phyloP scores from a whole-genome alignment of 2,797 vertebrate genomes.

The Characodon lateralis region DNA sequence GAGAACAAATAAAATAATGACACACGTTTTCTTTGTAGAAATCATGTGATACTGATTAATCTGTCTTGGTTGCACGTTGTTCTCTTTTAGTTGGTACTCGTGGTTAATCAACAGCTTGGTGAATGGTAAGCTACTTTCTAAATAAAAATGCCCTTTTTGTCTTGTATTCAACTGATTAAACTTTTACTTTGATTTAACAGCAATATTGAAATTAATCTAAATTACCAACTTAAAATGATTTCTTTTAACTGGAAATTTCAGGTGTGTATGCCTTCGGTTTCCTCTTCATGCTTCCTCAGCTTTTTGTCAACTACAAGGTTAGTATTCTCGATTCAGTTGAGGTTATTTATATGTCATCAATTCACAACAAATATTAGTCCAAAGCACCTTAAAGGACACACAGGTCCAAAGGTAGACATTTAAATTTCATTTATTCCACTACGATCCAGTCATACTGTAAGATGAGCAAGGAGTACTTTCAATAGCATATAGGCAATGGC shows the following conservation, averaged over 20 bases:
- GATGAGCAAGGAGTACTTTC: too few relatives aligned
- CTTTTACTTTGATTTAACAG: background rate
- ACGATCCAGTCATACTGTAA: background rate
- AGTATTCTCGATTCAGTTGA: slow-evolving; percentile 16
- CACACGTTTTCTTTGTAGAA: background rate
- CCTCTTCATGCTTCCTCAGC: slow-evolving; percentile 98
- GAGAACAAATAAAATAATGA: background rate
- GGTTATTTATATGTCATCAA: background rate
- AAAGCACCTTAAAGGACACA: background rate
- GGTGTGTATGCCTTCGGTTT: slow-evolving; percentile 98
- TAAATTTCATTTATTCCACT: background rate
- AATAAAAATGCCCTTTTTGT: background rate
- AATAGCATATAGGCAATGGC: too few relatives aligned
- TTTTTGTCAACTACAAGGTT: slow-evolving; percentile 99
- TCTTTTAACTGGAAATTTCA: slow-evolving; percentile 48
- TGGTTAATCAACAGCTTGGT: slow-evolving; percentile 99
- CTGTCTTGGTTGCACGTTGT: slow-evolving; percentile 5
- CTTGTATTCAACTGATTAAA: background rate
- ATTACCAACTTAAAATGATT: background rate
- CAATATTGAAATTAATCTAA: background rate
- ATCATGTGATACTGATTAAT: background rate
- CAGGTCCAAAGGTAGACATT: background rate
- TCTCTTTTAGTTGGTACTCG: slow-evolving; percentile 91
- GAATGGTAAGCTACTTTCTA: slow-evolving; percentile 84
- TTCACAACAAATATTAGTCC: background rate